A percentile compares a stretch with the other conserved stretches of the same genome.
Evolutionary conservation across 92 coral and sea anemone species (phyloP).

Genomic region (Porites evermanni): DNA sequence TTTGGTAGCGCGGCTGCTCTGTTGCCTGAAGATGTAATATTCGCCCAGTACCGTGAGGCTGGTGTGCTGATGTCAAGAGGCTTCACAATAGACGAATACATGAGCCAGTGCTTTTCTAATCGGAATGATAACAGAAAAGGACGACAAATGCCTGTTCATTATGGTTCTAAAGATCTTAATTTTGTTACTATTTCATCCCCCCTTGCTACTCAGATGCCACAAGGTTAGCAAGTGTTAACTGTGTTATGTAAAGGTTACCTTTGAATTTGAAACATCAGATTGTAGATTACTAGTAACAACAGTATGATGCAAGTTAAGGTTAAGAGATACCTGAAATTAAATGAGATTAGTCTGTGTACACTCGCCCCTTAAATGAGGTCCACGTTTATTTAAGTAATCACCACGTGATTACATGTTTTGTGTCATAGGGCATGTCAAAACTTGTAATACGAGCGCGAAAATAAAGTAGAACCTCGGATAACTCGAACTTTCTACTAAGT

Average conservation of each 20-base stretch:
- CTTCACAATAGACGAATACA: slow-evolving; percentile 65
- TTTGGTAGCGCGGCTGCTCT: slow-evolving; percentile 96
- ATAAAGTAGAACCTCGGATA: too few relatives aligned
- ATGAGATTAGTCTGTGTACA: too few relatives aligned
- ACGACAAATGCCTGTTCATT: slow-evolving; percentile 98
- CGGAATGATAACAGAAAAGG: slow-evolving; percentile 82
- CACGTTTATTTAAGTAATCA: too few relatives aligned
- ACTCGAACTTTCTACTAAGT: too few relatives aligned
- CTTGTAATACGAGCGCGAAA: too few relatives aligned
- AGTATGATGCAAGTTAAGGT: too few relatives aligned
- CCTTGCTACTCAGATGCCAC: slow-evolving; percentile 99
- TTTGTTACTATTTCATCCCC: slow-evolving; percentile 96
- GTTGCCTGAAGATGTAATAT: slow-evolving; percentile 74
- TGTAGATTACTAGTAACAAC: too few relatives aligned
- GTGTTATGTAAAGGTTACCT: background rate
- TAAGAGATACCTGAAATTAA: too few relatives aligned
- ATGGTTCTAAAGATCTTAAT: slow-evolving; percentile 91
- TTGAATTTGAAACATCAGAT: too few relatives aligned
- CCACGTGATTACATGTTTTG: too few relatives aligned
- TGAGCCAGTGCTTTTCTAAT: slow-evolving; percentile 96
- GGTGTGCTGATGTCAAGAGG: slow-evolving; percentile 67
- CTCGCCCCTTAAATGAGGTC: too few relatives aligned
- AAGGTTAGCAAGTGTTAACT: slow-evolving; percentile 33
- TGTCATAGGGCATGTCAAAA: too few relatives aligned
- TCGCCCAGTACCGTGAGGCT: slow-evolving; percentile 96